Evolutionary conservation across 1,140 invertebrate genomes (phyloP), one percentile per base, ranked within the genome.

Genomic region (Aphidius gifuensis): DNA sequence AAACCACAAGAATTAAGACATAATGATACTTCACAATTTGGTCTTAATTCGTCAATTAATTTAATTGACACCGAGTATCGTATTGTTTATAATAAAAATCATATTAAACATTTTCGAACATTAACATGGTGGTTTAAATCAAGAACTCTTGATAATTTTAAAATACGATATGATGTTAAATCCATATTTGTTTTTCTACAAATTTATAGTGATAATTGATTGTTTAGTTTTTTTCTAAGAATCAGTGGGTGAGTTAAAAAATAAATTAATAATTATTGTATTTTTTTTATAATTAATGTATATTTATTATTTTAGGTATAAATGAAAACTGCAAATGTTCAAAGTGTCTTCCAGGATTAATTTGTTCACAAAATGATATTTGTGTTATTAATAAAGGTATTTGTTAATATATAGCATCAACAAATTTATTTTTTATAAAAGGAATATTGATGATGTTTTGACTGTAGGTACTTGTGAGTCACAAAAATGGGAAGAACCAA

Each of bases 101-200:
- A 76, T 9, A 57, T 81, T 0, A 78, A 72, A 54, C 65, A 75
- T 38, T 80, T 81, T 47, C 66, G 69, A 46, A 71, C 67, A 4
- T 68, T 76, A 40, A 77, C 79, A 0, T 80, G 79, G 78, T 80
- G 80, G 78, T 79, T 77, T 8, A 77, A 80, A 44, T 79, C 80
- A 0, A 71, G 60, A 16, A 54, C 69, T 38, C 66, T 79, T 48
- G 58, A 66, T 40, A 64, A 69, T 58, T 68, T 69, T 23, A 53
- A 66, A 23, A 21, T 49, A 11, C 43, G 68, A 50, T 45, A 11
- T 58, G 16, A 16, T 16, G 16, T 16, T 16, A 16, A 16, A 16
- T 16, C 16, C 16, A 16, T 16, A 16, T 16, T 16, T 16, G 16
- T 16, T 16, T 16, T 16, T 16, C 16, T 16, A 16, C 16, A 16